Percentiles rank a stretch among this genome's conserved stretches.
phyloP scores from a whole-genome alignment of 2,797 vertebrate species.

The Falco concolor region DNA sequence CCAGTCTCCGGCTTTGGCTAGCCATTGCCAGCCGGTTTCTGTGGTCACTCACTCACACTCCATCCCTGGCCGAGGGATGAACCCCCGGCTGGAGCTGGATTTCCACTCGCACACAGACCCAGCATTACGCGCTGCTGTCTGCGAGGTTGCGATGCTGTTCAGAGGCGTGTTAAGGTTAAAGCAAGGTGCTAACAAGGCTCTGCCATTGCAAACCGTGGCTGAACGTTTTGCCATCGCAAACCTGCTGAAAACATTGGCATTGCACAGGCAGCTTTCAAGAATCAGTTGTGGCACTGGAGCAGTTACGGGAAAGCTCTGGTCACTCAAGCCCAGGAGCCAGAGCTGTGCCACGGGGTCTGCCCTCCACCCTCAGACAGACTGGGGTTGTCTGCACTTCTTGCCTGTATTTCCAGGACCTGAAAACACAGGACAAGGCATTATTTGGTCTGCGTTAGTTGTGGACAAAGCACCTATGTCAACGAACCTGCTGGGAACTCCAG shows the following conservation, averaged over 20 bases:
- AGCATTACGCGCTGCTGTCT: rapidly evolving
- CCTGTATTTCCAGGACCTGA: background rate
- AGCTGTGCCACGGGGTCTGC: rapidly evolving
- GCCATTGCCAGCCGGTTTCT: background rate
- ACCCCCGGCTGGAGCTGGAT: background rate
- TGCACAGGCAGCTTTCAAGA: background rate
- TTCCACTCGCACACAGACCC: background rate
- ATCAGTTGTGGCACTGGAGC: background rate
- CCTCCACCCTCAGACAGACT: background rate
- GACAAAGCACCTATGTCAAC: background rate
- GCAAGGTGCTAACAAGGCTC: background rate
- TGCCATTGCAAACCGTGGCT: background rate
- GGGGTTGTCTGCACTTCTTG: background rate
- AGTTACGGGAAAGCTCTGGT: background rate
- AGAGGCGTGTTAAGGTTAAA: background rate
- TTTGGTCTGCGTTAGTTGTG: background rate
- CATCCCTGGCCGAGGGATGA: background rate
- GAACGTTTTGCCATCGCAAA: background rate
- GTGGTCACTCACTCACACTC: rapidly evolving
- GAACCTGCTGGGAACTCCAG: background rate
- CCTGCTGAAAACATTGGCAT: rapidly evolving
- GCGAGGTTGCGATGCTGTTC: rapidly evolving
- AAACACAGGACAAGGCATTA: background rate
- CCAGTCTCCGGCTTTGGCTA: background rate
- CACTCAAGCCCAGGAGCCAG: background rate